phyloP scores from a whole-genome alignment of 2,888 invertebrate species.

The Petrolisthes manimaculis region DNA sequence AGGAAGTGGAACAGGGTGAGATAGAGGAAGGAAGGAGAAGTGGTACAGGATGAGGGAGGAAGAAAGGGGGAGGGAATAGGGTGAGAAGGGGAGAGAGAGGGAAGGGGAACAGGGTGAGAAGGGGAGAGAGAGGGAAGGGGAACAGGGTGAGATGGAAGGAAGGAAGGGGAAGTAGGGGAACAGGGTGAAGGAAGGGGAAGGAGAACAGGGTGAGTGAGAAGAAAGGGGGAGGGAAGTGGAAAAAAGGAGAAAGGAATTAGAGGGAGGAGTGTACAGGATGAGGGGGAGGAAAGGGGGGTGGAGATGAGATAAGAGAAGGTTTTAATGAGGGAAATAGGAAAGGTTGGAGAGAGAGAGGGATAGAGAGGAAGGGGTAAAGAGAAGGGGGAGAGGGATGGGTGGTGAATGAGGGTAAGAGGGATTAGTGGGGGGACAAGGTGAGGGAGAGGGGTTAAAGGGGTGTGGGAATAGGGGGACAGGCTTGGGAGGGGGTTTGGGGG shows the following conservation, averaged over 20 bases:
- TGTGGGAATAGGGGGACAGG: no score
- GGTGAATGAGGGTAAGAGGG: neutral
- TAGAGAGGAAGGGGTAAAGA: neutral
- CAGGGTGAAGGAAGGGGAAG: neutral
- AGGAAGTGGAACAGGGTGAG: neutral
- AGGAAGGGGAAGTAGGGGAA: neutral
- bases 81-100: neutral
- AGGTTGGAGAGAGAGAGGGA: neutral
- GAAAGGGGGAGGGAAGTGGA: neutral
- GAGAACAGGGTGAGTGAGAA: conserved; percentile 34
- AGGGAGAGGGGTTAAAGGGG: no score
- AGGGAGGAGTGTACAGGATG: neutral
- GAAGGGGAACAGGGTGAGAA: neutral
- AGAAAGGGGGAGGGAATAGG: no score
- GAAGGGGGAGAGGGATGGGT: neutral
- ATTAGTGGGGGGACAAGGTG: no score
- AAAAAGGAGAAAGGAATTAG: neutral
- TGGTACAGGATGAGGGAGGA: neutral
- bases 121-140: neutral
- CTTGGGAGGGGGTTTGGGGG: no score
- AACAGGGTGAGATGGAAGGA: neutral
- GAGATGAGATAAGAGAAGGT: neutral
- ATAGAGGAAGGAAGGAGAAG: neutral
- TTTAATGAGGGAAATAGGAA: neutral
- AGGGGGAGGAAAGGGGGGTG: conserved; percentile 1